Percentiles rank a stretch among this genome's conserved stretches.
phyloP scores from a whole-genome alignment of 1,140 invertebrate species.

The Hyles euphorbiae region DNA sequence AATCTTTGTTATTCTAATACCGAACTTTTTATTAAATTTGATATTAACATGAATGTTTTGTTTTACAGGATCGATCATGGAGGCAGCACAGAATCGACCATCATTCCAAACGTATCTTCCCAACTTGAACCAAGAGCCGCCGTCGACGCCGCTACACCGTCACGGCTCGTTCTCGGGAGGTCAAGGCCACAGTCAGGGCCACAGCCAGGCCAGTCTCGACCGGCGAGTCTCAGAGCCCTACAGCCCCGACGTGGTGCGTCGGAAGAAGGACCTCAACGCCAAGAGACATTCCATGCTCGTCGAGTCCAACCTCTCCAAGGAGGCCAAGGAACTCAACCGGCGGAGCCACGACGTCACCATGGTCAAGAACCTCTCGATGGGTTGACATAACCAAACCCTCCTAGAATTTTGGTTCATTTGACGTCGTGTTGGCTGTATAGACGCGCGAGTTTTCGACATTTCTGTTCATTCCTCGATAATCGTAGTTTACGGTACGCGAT shows the following conservation, averaged over 20 bases:
- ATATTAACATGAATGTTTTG: background rate
- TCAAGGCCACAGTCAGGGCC: conserved; percentile 41
- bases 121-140: conserved; percentile 43
- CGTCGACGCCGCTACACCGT: conserved; percentile 36
- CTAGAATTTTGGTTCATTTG: background rate
- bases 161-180: conserved; percentile 44
- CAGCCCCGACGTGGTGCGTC: conserved; percentile 52
- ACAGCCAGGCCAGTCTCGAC: conserved; percentile 40
- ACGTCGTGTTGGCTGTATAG: background rate
- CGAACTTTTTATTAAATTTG: background rate
- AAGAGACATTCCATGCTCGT: conserved; percentile 68
- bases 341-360: conserved; percentile 61
- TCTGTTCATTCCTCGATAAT: too few relatives aligned
- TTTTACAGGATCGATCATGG: conserved; percentile 74
- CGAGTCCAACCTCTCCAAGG: conserved; percentile 52
- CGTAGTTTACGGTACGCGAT: too few relatives aligned
- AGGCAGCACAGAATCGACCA: conserved; percentile 76
- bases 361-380: conserved; percentile 67
- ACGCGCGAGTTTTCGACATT: background rate
- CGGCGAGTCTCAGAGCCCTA: conserved; percentile 65
- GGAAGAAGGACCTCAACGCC: conserved; percentile 54
- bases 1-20: background rate
- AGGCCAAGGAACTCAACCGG: conserved; percentile 55
- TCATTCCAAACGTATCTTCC: conserved; percentile 71
- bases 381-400: conserved; percentile 44